A percentile compares a stretch with the other conserved stretches of the same genome.
phyloP scores from a whole-genome alignment of 2,888 invertebrate species.

The Rotaria macrura region DNA sequence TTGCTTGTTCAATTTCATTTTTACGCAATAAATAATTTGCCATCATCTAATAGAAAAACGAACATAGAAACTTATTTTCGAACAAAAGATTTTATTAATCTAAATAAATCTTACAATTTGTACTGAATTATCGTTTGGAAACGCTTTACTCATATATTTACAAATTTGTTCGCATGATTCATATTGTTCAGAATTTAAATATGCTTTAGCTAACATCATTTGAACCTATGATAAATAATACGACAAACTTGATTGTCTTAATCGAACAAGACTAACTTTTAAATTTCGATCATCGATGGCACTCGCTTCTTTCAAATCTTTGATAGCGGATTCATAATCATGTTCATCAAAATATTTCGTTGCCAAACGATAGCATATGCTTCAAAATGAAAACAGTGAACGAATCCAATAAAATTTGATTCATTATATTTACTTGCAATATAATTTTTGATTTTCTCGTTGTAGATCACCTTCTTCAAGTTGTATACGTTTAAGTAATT shows the following conservation, averaged over 20 bases:
- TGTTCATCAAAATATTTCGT: slow-evolving; percentile 44
- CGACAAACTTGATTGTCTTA: not conserved
- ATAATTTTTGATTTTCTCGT: not conserved
- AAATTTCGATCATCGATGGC: slow-evolving; percentile 64
- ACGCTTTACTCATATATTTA: slow-evolving; percentile 26
- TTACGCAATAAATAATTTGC: slow-evolving; percentile 79
- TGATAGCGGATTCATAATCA: slow-evolving; percentile 66
- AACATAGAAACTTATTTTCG: not conserved
- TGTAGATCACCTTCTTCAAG: not conserved
- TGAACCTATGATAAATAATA: slow-evolving; percentile 39
- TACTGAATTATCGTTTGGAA: slow-evolving; percentile 23
- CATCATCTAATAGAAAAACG: slow-evolving; percentile 59
- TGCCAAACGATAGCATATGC: not conserved
- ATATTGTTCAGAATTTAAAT: slow-evolving; percentile 59
- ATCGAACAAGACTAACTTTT: not conserved
- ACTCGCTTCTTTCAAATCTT: slow-evolving; percentile 74
- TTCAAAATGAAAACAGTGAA: not conserved
- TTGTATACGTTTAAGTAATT: not conserved
- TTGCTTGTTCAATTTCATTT: slow-evolving; percentile 81
- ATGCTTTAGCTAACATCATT: slow-evolving; percentile 49
- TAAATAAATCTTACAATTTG: slow-evolving; percentile 7
- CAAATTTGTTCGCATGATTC: slow-evolving; percentile 69
- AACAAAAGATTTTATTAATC: no score
- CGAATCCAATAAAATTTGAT: not conserved
- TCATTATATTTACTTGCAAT: not conserved